A percentile compares a stretch with the other conserved stretches of the same genome.
phyloP scores from a whole-genome alignment of 2,888 invertebrate species.

The Eupithecia vulgata region DNA sequence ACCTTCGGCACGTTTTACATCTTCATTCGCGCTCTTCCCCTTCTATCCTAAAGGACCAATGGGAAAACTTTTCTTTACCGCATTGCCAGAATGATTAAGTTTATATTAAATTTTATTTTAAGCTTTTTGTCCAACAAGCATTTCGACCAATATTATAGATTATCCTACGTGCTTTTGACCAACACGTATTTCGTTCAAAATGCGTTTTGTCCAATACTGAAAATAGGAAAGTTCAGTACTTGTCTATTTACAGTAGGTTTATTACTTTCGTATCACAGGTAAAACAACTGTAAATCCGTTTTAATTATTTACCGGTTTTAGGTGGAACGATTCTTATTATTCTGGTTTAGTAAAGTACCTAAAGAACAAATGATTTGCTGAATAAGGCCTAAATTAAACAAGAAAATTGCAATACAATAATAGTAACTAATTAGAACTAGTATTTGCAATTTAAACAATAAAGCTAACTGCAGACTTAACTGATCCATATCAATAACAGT shows the following conservation, averaged over 20 bases:
- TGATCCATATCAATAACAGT: no score
- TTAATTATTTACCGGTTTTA: conserved; percentile 1
- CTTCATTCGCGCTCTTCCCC: conserved; percentile 31
- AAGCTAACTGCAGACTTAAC: no score
- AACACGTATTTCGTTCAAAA: background rate
- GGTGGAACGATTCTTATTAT: background rate
- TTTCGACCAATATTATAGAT: background rate
- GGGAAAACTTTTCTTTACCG: conserved; percentile 1
- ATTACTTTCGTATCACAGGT: background rate
- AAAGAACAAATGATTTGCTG: background rate
- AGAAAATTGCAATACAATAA: no score
- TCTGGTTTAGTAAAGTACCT: background rate
- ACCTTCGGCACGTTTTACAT: conserved; percentile 26
- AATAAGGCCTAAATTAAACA: background rate
- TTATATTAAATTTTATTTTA: no score
- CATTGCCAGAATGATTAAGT: background rate
- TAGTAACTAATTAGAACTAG: no score
- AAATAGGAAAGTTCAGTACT: background rate
- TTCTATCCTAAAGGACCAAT: conserved; percentile 35
- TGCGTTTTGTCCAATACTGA: background rate
- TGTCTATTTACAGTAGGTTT: background rate
- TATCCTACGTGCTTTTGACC: no score
- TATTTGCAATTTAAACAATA: no score
- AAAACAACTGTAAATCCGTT: background rate
- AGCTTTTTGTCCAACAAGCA: background rate